Evolutionary conservation across 2,113 vertebrate genomes (phyloP), one percentile per base, ranked within the genome.

Genomic region (Macroglossus sobrinus): DNA sequence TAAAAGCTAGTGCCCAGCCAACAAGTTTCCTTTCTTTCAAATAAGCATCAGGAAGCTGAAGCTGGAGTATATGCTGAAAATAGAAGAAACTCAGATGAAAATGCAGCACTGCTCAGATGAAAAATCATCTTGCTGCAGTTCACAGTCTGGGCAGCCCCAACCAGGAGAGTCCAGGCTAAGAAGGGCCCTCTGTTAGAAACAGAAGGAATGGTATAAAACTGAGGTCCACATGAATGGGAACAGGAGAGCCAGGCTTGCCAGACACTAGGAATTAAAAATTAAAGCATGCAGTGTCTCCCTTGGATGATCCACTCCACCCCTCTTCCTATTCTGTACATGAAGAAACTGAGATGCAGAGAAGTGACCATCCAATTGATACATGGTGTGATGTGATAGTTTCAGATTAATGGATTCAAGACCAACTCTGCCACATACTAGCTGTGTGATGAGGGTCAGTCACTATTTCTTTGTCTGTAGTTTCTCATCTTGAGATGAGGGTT

Each of bases 21-120:
- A 96, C 66, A 97, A 92, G 69, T 92, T 93, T 80, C 35, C 47
- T 94, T 88, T 95, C 68, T 89, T 96, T 97, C 71, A 66, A 81
- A 61, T 93, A 87, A 78, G 26, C 72, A 28, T 86, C 72, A 69
- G 76, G 88, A 90, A 94, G 53, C 40, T 35, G 24, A 89, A 91
- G 81, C 78, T 84, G 81, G 75, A 59, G 78, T 81, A 18, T n/a
- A 15, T 57, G 59, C 40, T 76, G 82, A 93, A 96, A 95, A 82
- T 7, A 84, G 45, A 93, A 45, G 80, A 75, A 63, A 79, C 50
- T 22, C 59, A 22, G 33, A 68, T 45, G 72, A 85, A 89, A 91
- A 76, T 14, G n/a, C 33, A 84, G 63, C 64, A 26, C 38, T n/a
- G 40, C 14, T 92, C 43, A 18, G 14, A 15, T 50, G 15, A 50